These are phyloP conservation scores for Syrmaticus mikado DNA, from an alignment of 2,113 vertebrate genomes.

Conservation along the genomic window DNA sequence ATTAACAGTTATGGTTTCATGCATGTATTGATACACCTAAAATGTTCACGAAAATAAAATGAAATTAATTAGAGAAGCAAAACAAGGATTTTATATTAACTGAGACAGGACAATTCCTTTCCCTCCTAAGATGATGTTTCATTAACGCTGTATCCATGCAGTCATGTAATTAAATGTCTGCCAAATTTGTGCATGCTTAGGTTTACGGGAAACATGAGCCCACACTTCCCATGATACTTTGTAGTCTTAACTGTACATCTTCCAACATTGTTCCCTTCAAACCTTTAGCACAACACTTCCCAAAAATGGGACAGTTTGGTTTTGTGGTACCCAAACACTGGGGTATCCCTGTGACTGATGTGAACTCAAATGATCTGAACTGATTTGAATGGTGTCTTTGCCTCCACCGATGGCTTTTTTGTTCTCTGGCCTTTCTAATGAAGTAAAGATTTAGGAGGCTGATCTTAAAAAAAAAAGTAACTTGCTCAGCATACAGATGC, in stretches of 20 bases:
- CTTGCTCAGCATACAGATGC: not conserved
- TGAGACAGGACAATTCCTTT: constrained; percentile 17
- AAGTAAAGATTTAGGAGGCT: not conserved
- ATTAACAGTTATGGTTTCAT: constrained; percentile 98
- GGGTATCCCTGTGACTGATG: not conserved
- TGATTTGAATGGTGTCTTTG: not conserved
- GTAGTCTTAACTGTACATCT: not conserved
- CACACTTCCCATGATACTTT: not conserved
- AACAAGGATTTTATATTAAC: constrained; percentile 11
- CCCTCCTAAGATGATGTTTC: not conserved
- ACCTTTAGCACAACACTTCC: not conserved
- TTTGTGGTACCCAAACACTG: not conserved
- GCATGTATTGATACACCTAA: constrained; percentile 99
- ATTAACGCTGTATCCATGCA: not conserved
- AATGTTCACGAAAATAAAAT: constrained; percentile 73
- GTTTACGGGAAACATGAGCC: not conserved
- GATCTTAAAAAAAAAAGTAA: not conserved
- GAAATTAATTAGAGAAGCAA: constrained; percentile 63
- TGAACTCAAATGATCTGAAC: not conserved
- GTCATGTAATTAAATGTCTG: not conserved
- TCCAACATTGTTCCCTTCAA: not conserved
- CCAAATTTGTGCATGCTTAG: not conserved
- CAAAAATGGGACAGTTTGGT: not conserved
- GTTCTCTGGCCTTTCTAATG: not conserved
- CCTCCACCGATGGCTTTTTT: not conserved